Conservation (phyloP, 2,113 vertebrate genomes). For the Amblyopsis rosae region DNA sequence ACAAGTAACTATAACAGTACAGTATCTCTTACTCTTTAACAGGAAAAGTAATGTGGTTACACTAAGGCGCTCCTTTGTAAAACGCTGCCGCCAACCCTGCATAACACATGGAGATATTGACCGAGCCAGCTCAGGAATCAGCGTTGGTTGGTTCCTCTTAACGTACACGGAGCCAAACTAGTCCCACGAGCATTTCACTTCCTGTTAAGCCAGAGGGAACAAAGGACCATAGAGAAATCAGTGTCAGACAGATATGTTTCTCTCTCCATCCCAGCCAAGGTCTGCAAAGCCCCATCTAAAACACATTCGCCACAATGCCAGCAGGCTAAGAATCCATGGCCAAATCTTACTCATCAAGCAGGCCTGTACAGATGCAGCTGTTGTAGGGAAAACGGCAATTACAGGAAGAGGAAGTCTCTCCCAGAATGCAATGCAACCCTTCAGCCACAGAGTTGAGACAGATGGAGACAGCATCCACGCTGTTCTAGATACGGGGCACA, state of each 20-base stretch:
- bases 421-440: slow-evolving; percentile 43
- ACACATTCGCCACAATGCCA: slow-evolving; percentile 45
- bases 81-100: no score
- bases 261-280: slow-evolving; percentile 28
- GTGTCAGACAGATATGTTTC: slow-evolving; percentile 67
- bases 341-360: slow-evolving; percentile 58
- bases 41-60: no score
- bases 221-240: slow-evolving; percentile 67
- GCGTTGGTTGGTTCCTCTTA: slow-evolving; percentile 44
- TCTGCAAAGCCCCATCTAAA: slow-evolving; percentile 49
- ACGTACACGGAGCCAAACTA: slow-evolving; percentile 56
- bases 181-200: slow-evolving; percentile 67
- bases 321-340: slow-evolving; percentile 29
- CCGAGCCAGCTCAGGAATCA: slow-evolving; percentile 39
- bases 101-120: slow-evolving; percentile 30
- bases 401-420: slow-evolving; percentile 34
- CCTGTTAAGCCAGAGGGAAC: slow-evolving; percentile 65
- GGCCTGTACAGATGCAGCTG: slow-evolving; percentile 60
- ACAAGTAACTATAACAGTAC: no score
- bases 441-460: slow-evolving; percentile 32
- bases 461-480: slow-evolving; percentile 52
- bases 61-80: no score
- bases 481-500: slow-evolving; percentile 41
- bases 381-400: slow-evolving; percentile 36
- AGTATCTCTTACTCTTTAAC: no score